A percentile compares a stretch with the other conserved stretches of the same genome.
Conservation (phyloP, 2,113 vertebrate genomes). For the Notechis scutatus region DNA sequence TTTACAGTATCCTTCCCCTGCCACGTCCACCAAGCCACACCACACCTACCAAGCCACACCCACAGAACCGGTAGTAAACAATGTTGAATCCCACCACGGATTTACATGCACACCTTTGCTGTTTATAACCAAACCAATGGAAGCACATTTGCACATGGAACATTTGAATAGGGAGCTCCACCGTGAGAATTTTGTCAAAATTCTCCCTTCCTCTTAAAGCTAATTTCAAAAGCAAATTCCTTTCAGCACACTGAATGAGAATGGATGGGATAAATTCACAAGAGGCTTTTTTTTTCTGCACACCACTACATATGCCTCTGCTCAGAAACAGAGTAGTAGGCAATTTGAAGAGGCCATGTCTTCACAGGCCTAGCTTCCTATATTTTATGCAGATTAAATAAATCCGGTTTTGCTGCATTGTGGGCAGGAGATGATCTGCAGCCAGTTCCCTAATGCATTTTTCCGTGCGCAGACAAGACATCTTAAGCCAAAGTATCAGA, state of each 20-base stretch:
- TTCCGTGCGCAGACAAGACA: not conserved
- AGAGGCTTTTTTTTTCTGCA: not conserved
- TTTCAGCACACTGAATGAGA: not conserved
- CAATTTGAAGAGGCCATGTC: not conserved
- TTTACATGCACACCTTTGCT: not conserved
- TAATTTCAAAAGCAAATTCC: not conserved
- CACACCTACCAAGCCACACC: too few relatives aligned
- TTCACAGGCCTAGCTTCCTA: not conserved
- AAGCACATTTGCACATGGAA: not conserved
- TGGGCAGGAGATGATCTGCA: not conserved
- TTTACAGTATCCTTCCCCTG: too few relatives aligned
- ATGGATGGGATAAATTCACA: not conserved
- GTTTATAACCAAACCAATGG: not conserved
- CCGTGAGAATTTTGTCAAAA: not conserved
- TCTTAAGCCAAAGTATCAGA: not conserved
- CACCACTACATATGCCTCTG: not conserved
- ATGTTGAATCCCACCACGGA: too few relatives aligned
- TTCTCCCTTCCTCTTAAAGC: not conserved
- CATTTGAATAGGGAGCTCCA: not conserved
- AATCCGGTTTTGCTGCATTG: not conserved
- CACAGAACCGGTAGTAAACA: too few relatives aligned
- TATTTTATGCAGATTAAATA: not conserved
- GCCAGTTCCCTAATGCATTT: not conserved
- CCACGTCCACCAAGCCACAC: too few relatives aligned
- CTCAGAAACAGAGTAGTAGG: not conserved